Percentiles rank a stretch among this genome's conserved stretches.
These are phyloP conservation scores for Volucella zonaria DNA, from an alignment of 2,888 invertebrate genomes.

Conservation along the genomic window DNA sequence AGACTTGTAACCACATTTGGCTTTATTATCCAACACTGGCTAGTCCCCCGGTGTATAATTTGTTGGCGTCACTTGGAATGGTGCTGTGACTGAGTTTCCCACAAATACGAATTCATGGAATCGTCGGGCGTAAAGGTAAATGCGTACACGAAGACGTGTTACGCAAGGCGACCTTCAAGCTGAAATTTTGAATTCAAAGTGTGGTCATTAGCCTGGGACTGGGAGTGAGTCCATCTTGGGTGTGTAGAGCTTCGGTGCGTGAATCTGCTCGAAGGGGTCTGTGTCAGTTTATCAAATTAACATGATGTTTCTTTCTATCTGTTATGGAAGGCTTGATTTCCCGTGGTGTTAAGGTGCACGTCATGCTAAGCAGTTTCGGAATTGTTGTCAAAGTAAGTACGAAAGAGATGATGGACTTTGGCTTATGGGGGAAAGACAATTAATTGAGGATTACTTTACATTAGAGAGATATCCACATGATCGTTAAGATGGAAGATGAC, in stretches of 20 bases:
- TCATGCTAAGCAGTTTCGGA: no score
- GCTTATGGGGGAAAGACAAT: no score
- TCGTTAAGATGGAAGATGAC: no score
- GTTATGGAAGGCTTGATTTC: no score
- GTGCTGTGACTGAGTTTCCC: conserved; percentile 10
- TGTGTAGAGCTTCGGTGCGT: background rate
- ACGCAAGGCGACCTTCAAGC: conserved; percentile 48
- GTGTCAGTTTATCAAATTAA: background rate
- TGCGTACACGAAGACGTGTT: conserved; percentile 26
- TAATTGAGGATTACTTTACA: no score
- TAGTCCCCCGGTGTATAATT: conserved; percentile 42
- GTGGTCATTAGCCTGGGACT: conserved; percentile 1
- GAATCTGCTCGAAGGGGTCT: conserved; percentile 4
- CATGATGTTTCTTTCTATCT: no score
- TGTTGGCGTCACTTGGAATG: conserved; percentile 12
- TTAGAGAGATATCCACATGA: no score
- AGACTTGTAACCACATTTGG: conserved; percentile 52
- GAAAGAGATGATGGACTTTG: no score
- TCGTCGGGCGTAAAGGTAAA: background rate
- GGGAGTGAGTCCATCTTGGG: background rate
- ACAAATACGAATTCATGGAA: conserved; percentile 8
- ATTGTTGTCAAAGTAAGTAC: no score
- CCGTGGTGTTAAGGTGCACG: no score
- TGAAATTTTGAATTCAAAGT: conserved; percentile 11
- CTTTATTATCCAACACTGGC: conserved; percentile 46